Conservation (phyloP, 2,888 invertebrate species). For the Drosophila nigricruria region DNA sequence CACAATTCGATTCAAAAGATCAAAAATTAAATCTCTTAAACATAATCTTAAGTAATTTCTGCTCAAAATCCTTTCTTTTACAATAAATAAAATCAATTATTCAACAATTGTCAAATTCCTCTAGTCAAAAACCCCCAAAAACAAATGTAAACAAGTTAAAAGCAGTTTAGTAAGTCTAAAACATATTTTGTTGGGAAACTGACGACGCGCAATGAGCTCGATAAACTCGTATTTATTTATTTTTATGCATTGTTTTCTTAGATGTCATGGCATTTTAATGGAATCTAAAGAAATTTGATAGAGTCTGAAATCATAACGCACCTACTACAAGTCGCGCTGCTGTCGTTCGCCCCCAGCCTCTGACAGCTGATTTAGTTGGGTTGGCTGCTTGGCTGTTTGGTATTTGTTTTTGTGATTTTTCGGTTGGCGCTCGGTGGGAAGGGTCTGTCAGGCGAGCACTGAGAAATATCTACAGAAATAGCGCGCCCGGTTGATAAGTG, state of each 20-base stretch:
- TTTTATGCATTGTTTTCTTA: constrained; percentile 67
- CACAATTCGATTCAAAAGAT: no score
- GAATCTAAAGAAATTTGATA: constrained; percentile 76
- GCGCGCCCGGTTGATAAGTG: constrained; percentile 75
- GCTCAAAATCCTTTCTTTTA: no score
- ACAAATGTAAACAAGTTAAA: constrained; percentile 5
- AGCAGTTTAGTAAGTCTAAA: not conserved
- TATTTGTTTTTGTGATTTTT: constrained; percentile 2
- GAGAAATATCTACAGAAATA: constrained; percentile 68
- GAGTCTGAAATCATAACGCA: constrained; percentile 75
- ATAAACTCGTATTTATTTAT: constrained; percentile 62
- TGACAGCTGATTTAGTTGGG: constrained; percentile 62
- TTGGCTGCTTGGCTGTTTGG: constrained; percentile 15
- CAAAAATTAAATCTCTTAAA: no score
- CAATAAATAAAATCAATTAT: no score
- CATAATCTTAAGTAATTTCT: no score
- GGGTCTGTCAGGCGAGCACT: constrained; percentile 51
- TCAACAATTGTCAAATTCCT: not conserved
- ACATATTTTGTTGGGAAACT: not conserved
- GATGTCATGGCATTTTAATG: constrained; percentile 73
- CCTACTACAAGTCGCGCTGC: constrained; percentile 14
- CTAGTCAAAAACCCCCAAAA: not conserved
- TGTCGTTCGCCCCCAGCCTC: constrained; percentile 9
- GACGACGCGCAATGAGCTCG: not conserved
- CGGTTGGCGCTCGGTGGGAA: constrained; percentile 45